Base-by-base conservation (phyloP, 2,888 invertebrate species). In the Tetanocera ferruginea region DNA sequence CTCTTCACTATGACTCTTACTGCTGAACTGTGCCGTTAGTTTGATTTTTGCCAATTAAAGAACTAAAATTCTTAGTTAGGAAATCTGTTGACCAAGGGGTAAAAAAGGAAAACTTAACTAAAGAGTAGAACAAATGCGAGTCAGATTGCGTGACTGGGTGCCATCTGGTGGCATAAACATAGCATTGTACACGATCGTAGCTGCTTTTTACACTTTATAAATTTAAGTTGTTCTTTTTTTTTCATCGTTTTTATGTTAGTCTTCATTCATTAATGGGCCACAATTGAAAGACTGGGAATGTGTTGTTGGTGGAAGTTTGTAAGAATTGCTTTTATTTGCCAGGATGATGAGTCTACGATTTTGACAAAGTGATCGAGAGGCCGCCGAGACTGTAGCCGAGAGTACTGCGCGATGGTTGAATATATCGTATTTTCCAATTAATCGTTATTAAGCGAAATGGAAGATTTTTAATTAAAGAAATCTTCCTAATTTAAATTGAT, bases 401-500 rank as follows among this genome's bases (percentile, higher is more conserved):
- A 75, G 75, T 75, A 67, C 75, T 23, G 67, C 75, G 49, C n/a
- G 66, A n/a, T 14, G 57, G 52, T 43, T 60, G 62, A 70, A 28
- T 55, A 55, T 66, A 67, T 78, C 31, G 60, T 77, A 69, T 78
- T 78, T 77, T 17, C 70, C 51, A 82, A 76, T 80, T 80, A 82
- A 82, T 83, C 82, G 77, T 75, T 79, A 78, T 79, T 75, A 76
- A 81, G 79, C 69, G 79, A 75, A 79, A 77, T 79, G 78, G 79
- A 81, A 81, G 80, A 81, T 83, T 80, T 81, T 81, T 71, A 80
- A 82, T 81, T 81, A 74, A 83, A 80, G 70, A 83, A 82, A 82
- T 81, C 80, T 80, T 82, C 80, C 80, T 80, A 81, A 80, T 81
- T 82, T 78, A 79, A 79, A 80, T 81, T 80, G 78, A 82, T 80